A percentile compares a stretch with the other conserved stretches of the same genome.
Evolutionary conservation across 2,888 invertebrate species (phyloP).

Genomic region (Copidosoma aretas): DNA sequence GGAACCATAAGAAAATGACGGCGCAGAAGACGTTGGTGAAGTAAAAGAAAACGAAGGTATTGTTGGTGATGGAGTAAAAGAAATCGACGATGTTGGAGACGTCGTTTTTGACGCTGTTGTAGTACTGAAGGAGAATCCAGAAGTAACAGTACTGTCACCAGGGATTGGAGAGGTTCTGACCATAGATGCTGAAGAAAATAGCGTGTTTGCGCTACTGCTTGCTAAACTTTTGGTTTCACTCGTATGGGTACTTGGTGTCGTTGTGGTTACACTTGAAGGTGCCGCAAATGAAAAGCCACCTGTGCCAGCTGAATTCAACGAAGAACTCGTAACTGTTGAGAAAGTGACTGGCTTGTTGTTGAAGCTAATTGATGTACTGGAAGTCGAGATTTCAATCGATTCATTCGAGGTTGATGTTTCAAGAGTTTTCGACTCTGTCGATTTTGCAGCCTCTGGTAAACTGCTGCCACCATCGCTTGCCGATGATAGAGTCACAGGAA

Average conservation of each 20-base stretch:
- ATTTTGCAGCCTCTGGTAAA: background rate
- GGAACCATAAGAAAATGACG: background rate
- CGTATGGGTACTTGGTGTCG: background rate
- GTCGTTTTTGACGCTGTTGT: background rate
- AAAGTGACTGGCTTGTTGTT: background rate
- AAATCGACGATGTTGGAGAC: background rate
- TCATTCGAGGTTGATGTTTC: slow-evolving; percentile 5
- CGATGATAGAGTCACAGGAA: slow-evolving; percentile 37
- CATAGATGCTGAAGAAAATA: slow-evolving; percentile 15
- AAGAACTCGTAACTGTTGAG: background rate
- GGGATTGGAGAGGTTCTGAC: background rate
- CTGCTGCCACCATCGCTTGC: slow-evolving; percentile 3
- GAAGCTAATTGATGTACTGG: slow-evolving; percentile 14
- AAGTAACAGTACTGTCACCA: background rate
- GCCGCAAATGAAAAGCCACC: slow-evolving; percentile 4
- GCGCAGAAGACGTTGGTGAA: background rate
- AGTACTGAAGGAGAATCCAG: slow-evolving; percentile 31
- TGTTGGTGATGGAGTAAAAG: background rate
- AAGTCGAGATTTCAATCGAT: slow-evolving; percentile 21
- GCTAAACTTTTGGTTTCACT: background rate
- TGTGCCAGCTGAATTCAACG: background rate
- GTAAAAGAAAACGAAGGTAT: background rate
- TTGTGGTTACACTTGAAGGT: background rate
- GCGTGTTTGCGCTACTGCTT: background rate
- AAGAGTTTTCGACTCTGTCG: background rate